These are phyloP conservation scores for Pantherophis guttatus DNA, from an alignment of 2,113 vertebrate species.

Conservation along the genomic window DNA sequence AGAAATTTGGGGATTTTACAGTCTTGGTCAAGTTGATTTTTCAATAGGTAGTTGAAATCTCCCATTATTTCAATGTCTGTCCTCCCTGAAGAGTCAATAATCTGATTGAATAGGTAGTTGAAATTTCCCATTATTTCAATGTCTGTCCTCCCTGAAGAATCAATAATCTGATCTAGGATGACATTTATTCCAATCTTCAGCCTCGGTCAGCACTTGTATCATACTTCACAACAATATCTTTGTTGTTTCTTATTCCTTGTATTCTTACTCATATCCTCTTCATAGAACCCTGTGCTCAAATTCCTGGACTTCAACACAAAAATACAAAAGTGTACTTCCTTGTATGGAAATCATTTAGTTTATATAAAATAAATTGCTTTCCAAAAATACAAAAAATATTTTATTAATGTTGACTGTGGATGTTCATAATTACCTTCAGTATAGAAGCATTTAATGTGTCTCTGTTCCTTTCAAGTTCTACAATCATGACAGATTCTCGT, in stretches of 20 bases:
- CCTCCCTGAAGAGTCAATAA: background rate
- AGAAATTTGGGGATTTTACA: background rate
- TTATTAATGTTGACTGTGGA: slow-evolving; percentile 15
- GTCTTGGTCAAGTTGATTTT: background rate
- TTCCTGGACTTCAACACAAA: background rate
- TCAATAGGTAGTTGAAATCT: background rate
- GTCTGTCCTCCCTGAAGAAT: background rate
- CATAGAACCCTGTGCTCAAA: background rate
- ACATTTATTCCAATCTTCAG: background rate
- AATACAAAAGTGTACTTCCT: background rate
- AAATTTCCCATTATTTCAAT: background rate
- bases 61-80: background rate
- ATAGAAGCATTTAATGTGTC: slow-evolving; percentile 49
- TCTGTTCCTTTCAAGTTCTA: slow-evolving; percentile 39
- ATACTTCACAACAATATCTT: background rate
- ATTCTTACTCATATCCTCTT: background rate
- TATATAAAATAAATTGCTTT: background rate
- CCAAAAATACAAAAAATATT: background rate
- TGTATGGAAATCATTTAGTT: background rate
- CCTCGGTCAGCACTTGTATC: background rate
- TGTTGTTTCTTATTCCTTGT: background rate
- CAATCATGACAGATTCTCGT: slow-evolving; percentile 25
- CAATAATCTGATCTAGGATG: background rate
- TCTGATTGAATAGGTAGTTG: background rate
- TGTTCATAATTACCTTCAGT: slow-evolving; percentile 68